These are phyloP conservation scores for Teleiodes luculella DNA, from an alignment of 2,888 invertebrate species.

Conservation along the genomic window DNA sequence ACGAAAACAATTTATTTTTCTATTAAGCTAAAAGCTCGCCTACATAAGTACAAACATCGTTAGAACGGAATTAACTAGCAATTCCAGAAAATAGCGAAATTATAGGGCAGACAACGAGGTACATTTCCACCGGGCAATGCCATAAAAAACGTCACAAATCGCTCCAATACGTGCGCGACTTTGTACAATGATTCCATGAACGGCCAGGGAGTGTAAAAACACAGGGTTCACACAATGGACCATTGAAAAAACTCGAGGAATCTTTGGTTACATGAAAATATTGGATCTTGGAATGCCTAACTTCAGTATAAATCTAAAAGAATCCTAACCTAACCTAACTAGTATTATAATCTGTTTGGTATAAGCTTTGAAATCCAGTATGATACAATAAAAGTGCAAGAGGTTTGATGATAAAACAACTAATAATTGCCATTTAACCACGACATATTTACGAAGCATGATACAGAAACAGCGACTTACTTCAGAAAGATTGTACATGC, in stretches of 20 bases:
- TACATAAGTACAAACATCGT: not conserved
- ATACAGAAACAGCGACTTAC: not conserved
- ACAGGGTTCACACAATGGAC: slow-evolving; percentile 51
- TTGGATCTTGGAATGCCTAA: slow-evolving; percentile 11
- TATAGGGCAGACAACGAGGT: slow-evolving; percentile 1
- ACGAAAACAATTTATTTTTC: slow-evolving; percentile 9
- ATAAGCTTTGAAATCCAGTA: too few relatives aligned
- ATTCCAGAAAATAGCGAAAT: not conserved
- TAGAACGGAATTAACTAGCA: slow-evolving; percentile 7
- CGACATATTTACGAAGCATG: not conserved
- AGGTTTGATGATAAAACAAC: too few relatives aligned
- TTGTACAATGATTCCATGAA: slow-evolving; percentile 44
- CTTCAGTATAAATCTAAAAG: not conserved
- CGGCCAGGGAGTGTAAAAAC: slow-evolving; percentile 44
- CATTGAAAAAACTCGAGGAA: slow-evolving; percentile 54
- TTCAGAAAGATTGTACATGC: not conserved
- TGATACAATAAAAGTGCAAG: too few relatives aligned
- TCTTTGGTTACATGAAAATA: slow-evolving; percentile 38
- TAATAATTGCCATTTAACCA: not conserved
- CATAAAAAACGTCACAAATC: slow-evolving; percentile 29
- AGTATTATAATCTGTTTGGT: too few relatives aligned
- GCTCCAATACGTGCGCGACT: slow-evolving; percentile 25
- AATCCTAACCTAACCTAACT: too few relatives aligned
- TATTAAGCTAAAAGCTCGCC: slow-evolving; percentile 10
- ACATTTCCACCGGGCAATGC: slow-evolving; percentile 21